phyloP scores from a whole-genome alignment of 2,797 vertebrate species.

The Sandelia bainsii region DNA sequence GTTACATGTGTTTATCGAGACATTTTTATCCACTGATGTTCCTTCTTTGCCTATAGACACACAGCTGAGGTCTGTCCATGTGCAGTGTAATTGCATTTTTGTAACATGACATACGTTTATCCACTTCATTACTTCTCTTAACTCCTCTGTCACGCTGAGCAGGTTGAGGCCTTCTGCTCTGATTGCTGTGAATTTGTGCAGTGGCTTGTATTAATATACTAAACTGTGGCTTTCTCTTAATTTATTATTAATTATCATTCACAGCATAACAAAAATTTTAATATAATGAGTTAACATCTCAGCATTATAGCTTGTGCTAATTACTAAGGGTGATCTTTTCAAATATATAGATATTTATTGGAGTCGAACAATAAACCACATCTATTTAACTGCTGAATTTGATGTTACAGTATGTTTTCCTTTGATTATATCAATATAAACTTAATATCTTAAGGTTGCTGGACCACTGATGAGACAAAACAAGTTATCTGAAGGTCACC shows the following conservation, averaged over 20 bases:
- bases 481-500: too few species aligned
- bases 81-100: not conserved
- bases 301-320: not conserved
- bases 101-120: not conserved
- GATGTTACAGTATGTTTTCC: not conserved
- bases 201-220: too few species aligned
- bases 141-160: not conserved
- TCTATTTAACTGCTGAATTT: too few species aligned
- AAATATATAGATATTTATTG: not conserved
- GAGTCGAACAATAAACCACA: not conserved
- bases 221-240: not conserved
- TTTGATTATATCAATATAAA: not conserved
- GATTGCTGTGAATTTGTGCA: not conserved
- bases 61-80: conserved; percentile 59
- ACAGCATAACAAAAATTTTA: not conserved
- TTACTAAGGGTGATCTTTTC: not conserved
- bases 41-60: conserved; percentile 27
- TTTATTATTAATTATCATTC: not conserved
- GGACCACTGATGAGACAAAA: too few species aligned
- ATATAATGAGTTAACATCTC: not conserved
- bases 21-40: conserved; percentile 51
- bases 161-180: conserved; percentile 1
- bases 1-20: conserved; percentile 57
- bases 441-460: too few species aligned
- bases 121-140: not conserved